Conservation (phyloP, 2,888 invertebrate species). For the Drosophila robusta region DNA sequence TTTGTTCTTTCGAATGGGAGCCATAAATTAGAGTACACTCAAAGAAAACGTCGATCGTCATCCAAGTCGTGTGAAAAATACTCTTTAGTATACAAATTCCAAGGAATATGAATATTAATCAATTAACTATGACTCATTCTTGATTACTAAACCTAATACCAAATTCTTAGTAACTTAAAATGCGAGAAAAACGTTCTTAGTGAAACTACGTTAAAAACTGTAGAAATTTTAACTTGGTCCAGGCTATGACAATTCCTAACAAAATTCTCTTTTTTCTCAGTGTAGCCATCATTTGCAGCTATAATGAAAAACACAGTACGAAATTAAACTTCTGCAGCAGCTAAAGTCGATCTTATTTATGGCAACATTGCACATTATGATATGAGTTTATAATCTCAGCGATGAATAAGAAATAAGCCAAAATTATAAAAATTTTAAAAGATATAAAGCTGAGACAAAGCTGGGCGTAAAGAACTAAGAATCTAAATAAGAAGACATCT, state of each 20-base stretch:
- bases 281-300: not conserved
- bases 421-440: not conserved
- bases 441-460: not conserved
- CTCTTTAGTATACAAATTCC: too few species aligned
- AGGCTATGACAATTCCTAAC: too few species aligned
- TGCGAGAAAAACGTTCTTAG: too few species aligned
- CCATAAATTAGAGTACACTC: conserved; percentile 20
- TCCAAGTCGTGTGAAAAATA: too few species aligned
- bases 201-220: too few species aligned
- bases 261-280: not conserved
- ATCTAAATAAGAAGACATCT: not conserved
- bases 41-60: not conserved
- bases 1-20: conserved; percentile 13
- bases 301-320: not conserved
- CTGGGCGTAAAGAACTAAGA: not conserved
- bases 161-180: too few species aligned
- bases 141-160: too few species aligned
- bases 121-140: too few species aligned
- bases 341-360: conserved; percentile 15
- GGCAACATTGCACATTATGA: conserved; percentile 7
- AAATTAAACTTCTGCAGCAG: not conserved
- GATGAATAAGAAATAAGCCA: not conserved
- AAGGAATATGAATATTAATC: too few species aligned
- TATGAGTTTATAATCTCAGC: not conserved
- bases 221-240: too few species aligned